Conservation (phyloP, 2,888 invertebrate species). For the Nebria salina region DNA sequence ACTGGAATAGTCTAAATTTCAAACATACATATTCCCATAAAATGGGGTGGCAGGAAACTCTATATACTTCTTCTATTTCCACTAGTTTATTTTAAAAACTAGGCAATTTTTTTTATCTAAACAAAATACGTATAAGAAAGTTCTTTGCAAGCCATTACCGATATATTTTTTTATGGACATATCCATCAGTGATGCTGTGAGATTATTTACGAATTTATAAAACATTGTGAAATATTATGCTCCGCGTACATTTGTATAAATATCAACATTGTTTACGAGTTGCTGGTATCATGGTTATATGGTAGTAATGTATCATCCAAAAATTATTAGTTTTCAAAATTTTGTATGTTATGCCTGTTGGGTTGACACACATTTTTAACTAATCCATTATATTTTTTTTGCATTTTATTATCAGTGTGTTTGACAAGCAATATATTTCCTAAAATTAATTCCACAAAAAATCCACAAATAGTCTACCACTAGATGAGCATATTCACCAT, state of each 20-base stretch:
- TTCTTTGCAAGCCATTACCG: no score
- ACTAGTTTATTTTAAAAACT: no score
- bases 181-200: neutral
- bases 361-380: neutral
- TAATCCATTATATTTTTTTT: neutral
- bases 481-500: no score
- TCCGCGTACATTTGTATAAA: neutral
- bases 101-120: no score
- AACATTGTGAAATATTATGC: neutral
- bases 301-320: neutral
- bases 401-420: neutral
- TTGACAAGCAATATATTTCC: neutral
- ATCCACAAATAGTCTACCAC: no score
- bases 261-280: neutral
- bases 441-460: no score
- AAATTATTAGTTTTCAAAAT: neutral
- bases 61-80: no score
- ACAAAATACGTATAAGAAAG: no score
- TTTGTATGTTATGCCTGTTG: neutral
- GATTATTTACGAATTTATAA: neutral
- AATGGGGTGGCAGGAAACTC: no score
- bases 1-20: no score
- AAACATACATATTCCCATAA: no score
- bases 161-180: neutral
- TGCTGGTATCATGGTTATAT: neutral